phyloP scores from a whole-genome alignment of 2,113 vertebrate species.

The Aleadryas rufinucha region DNA sequence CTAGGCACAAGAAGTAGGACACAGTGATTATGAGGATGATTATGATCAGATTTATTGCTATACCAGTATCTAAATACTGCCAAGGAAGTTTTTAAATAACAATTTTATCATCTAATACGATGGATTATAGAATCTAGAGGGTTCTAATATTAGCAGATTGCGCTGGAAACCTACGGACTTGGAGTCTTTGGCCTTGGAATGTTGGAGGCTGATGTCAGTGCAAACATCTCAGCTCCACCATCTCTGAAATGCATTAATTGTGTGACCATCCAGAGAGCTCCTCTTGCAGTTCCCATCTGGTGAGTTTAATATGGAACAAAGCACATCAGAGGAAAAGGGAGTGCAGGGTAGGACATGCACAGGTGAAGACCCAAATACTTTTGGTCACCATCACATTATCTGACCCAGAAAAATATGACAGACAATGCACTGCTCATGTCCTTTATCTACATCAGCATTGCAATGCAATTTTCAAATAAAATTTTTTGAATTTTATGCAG shows the following conservation, averaged over 20 bases:
- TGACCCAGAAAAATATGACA: background rate
- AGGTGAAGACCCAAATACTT: background rate
- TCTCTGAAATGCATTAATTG: background rate
- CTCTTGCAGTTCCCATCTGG: background rate
- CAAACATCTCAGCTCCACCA: background rate
- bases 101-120: background rate
- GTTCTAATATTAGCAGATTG: background rate
- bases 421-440: rapidly evolving
- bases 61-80: background rate
- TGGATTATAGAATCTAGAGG: background rate
- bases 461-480: background rate
- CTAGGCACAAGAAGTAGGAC: background rate
- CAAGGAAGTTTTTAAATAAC: background rate
- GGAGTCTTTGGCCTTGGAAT: background rate
- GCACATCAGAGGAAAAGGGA: background rate
- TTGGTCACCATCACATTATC: no score
- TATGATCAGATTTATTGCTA: background rate
- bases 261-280: background rate
- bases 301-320: background rate
- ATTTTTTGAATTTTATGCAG: background rate
- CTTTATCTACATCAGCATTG: background rate
- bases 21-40: background rate
- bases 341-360: no score
- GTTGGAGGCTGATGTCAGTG: background rate
- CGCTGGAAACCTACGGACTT: background rate